phyloP scores from a whole-genome alignment of 2,888 invertebrate genomes.

The Archaeoteleia sp. region DNA sequence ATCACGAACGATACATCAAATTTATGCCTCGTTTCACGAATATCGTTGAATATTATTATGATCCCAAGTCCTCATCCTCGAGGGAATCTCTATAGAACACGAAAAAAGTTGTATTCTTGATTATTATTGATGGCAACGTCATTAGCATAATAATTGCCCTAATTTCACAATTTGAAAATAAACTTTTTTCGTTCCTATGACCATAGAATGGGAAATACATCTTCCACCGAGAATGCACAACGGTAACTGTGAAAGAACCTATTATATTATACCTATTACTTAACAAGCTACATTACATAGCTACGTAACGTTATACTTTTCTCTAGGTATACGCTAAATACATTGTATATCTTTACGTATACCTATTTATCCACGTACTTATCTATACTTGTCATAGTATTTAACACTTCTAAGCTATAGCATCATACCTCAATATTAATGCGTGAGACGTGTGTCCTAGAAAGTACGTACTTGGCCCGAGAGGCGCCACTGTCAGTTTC shows the following conservation, averaged over 20 bases:
- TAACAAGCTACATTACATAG: conserved; percentile 69
- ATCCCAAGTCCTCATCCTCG: conserved; percentile 42
- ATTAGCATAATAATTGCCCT: conserved; percentile 21
- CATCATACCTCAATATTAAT: conserved; percentile 73
- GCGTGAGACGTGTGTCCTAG: conserved; percentile 74
- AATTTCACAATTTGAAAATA: conserved; percentile 29
- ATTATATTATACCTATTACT: conserved; percentile 70
- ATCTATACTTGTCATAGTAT: conserved; percentile 69
- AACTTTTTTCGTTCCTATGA: conserved; percentile 38
- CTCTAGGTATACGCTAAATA: conserved; percentile 69
- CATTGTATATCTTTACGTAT: conserved; percentile 67
- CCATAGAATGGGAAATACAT: conserved; percentile 34
- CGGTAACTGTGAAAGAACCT: conserved; percentile 69
- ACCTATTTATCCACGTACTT: conserved; percentile 66
- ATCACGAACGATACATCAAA: conserved; percentile 19
- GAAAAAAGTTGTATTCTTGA: conserved; percentile 32
- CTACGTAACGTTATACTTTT: conserved; percentile 69
- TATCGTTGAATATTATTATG: too few relatives aligned
- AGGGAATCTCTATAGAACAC: conserved; percentile 34
- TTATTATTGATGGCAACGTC: conserved; percentile 18
- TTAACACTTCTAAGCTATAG: conserved; percentile 73
- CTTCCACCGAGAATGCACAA: conserved; percentile 67
- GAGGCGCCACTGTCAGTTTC: conserved; percentile 74
- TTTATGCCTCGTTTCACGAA: conserved; percentile 4
- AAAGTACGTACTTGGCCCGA: conserved; percentile 73